A percentile compares a stretch with the other conserved stretches of the same genome.
phyloP scores from a whole-genome alignment of 1,140 invertebrate species.

The Drosophila arawakana region DNA sequence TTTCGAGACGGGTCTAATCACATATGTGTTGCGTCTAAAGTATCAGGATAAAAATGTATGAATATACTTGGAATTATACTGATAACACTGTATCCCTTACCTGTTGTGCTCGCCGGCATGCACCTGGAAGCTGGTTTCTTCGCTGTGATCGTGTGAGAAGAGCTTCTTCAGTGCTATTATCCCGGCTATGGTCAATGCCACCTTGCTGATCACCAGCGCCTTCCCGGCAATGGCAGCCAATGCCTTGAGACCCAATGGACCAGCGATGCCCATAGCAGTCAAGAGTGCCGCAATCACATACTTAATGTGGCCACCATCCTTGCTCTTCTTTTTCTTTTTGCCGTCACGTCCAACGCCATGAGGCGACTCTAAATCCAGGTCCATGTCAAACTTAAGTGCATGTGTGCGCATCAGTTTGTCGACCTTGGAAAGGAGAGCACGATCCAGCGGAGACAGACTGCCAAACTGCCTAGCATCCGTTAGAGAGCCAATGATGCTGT shows the following conservation, averaged over 20 bases:
- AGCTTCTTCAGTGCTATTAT: conserved; percentile 89
- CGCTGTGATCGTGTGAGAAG: conserved; percentile 87
- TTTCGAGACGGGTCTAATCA: conserved; percentile 86
- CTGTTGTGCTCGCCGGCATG: conserved; percentile 88
- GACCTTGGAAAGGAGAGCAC: conserved; percentile 71
- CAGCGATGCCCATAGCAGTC: conserved; percentile 88
- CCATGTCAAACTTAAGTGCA: conserved; percentile 73
- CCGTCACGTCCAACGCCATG: conserved; percentile 50
- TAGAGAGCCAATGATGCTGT: conserved; percentile 66
- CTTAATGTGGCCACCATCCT: conserved; percentile 82
- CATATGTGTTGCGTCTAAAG: conserved; percentile 87
- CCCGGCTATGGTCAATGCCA: conserved; percentile 88
- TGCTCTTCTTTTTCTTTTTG: conserved; percentile 70
- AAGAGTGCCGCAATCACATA: conserved; percentile 87
- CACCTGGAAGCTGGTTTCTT: conserved; percentile 88
- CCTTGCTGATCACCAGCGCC: conserved; percentile 88
- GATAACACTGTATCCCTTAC: conserved; percentile 65
- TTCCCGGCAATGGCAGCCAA: conserved; percentile 88
- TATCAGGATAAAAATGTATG: conserved; percentile 58
- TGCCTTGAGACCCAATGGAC: conserved; percentile 86
- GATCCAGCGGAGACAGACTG: conserved; percentile 67
- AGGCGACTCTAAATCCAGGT: conserved; percentile 8
- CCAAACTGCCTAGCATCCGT: conserved; percentile 74
- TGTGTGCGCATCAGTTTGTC: conserved; percentile 79
- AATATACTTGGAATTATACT: no score